These are phyloP conservation scores for Hylia prasina DNA, from an alignment of 2,113 vertebrate species.

Conservation along the genomic window DNA sequence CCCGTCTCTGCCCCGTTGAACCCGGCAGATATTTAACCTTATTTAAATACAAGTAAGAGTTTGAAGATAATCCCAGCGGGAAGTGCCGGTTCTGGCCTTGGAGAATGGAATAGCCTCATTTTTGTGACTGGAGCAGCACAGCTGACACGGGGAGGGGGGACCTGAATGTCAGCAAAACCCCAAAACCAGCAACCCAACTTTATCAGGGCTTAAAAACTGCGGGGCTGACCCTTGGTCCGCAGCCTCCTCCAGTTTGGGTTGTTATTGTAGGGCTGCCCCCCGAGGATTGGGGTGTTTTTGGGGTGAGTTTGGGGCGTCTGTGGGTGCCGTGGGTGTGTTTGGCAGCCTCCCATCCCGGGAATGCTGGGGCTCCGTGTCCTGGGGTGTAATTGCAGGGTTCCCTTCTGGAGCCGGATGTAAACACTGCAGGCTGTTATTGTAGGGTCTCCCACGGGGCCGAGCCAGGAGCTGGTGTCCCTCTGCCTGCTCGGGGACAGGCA, in stretches of 20 bases:
- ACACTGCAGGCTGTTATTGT: fast-evolving
- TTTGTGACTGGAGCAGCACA: fast-evolving
- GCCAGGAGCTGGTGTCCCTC: fast-evolving
- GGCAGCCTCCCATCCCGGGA: fast-evolving
- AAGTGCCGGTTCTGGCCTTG: not conserved
- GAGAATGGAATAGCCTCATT: not conserved
- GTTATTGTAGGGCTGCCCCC: not conserved
- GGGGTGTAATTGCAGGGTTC: not conserved
- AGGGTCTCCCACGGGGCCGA: not conserved
- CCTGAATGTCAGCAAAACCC: not conserved
- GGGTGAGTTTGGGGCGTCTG: fast-evolving
- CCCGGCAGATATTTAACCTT: not conserved
- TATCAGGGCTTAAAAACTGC: not conserved
- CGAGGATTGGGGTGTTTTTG: fast-evolving
- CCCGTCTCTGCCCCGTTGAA: fast-evolving
- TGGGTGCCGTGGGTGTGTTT: fast-evolving
- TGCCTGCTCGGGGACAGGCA: not conserved
- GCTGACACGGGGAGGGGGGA: fast-evolving
- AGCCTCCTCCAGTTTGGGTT: fast-evolving
- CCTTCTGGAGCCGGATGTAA: not conserved
- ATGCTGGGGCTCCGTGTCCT: fast-evolving
- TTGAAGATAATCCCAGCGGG: not conserved
- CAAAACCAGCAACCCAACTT: not conserved
- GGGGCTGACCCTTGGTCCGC: fast-evolving
- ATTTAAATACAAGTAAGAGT: not conserved